These are phyloP conservation scores for Nesometra sesokonis DNA, from an alignment of 35 echinoderm and acorn worm species.

Conservation along the genomic window DNA sequence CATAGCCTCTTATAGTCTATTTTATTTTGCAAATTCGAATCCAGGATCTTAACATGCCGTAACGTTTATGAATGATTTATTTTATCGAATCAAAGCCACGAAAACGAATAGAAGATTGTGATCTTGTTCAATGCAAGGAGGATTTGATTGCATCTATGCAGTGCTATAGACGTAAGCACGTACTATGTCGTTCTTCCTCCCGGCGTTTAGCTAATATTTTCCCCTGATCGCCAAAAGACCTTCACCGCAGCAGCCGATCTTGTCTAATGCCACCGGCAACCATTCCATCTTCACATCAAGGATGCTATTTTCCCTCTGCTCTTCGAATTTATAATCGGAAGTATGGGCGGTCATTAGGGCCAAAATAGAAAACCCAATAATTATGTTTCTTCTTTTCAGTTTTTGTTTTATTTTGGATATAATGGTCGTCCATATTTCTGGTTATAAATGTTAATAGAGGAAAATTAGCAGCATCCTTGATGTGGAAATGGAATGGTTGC, in stretches of 20 bases:
- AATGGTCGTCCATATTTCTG: neutral
- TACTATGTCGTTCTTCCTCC: neutral
- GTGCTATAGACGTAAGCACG: neutral
- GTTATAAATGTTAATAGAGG: neutral
- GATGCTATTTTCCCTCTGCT: neutral
- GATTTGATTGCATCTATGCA: neutral
- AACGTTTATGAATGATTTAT: too few relatives aligned
- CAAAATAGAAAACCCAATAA: too few relatives aligned
- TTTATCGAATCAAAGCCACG: too few relatives aligned
- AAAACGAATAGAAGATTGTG: too few relatives aligned
- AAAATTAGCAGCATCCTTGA: neutral
- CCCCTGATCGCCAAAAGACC: neutral
- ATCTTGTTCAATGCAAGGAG: too few relatives aligned
- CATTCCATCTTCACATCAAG: neutral
- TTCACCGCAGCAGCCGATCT: neutral
- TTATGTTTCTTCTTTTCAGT: too few relatives aligned
- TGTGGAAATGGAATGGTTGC: neutral
- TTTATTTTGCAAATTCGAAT: too few relatives aligned
- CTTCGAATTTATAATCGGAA: neutral
- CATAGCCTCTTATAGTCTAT: too few relatives aligned
- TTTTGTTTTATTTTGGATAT: too few relatives aligned
- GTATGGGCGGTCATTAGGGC: neutral
- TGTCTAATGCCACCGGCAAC: neutral
- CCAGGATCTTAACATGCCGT: too few relatives aligned
- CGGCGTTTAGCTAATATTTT: neutral